Evolutionary conservation across 2,888 invertebrate species (phyloP).

Genomic region (Amphipyra tragopoginis): DNA sequence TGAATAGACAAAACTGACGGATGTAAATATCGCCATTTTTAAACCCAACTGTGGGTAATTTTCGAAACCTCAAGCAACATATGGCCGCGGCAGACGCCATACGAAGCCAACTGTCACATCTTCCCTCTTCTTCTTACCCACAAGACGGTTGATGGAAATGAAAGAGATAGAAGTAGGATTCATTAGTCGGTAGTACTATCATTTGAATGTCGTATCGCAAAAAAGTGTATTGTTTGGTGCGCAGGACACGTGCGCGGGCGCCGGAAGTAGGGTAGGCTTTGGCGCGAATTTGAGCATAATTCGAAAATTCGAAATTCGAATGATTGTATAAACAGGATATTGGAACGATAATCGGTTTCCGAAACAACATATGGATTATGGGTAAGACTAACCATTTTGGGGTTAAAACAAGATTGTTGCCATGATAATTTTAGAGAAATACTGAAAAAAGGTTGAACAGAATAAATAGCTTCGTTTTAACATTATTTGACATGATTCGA

Average conservation of each 20-base stretch:
- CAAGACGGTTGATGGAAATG: conserved; percentile 45
- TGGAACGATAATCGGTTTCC: conserved; percentile 80
- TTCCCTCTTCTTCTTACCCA: conserved; percentile 68
- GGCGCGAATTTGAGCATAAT: conserved; percentile 84
- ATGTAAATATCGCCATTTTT: conserved; percentile 78
- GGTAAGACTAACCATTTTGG: conserved; percentile 56
- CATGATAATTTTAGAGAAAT: conserved; percentile 48
- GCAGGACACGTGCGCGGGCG: conserved; percentile 77
- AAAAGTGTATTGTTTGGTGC: conserved; percentile 83
- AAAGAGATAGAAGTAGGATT: conserved; percentile 75
- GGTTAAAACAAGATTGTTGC: conserved; percentile 46
- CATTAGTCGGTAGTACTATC: conserved; percentile 86
- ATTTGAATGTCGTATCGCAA: conserved; percentile 86
- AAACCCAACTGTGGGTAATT: conserved; percentile 80
- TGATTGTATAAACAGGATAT: conserved; percentile 84
- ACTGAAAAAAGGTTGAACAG: conserved; percentile 38
- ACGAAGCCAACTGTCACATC: conserved; percentile 83
- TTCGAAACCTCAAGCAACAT: conserved; percentile 88
- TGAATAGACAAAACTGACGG: conserved; percentile 80
- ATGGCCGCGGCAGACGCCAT: conserved; percentile 88
- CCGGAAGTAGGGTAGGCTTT: conserved; percentile 85
- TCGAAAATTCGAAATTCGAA: conserved; percentile 80
- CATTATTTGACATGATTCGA: conserved; percentile 23
- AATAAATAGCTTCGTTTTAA: conserved; percentile 50
- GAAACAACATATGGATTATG: conserved; percentile 85